Evolutionary conservation across 2,888 invertebrate genomes (phyloP).

Genomic region (Pristionchus maxplancki): DNA sequence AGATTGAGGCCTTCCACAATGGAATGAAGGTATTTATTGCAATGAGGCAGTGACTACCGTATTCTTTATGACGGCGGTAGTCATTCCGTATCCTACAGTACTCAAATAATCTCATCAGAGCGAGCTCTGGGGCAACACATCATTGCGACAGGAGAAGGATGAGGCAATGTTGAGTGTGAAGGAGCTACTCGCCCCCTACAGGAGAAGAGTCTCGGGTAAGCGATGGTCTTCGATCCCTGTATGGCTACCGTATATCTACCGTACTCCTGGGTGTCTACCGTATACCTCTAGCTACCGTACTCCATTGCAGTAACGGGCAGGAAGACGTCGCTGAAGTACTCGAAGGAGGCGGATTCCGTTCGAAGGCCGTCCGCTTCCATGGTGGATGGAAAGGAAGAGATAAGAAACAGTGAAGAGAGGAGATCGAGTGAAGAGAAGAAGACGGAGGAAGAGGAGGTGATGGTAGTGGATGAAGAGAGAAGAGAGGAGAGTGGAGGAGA

Average conservation of each 20-base stretch:
- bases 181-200: conserved; percentile 42
- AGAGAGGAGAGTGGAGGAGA: background rate
- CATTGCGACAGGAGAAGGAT: background rate
- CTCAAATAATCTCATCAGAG: background rate
- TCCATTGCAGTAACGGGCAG: background rate
- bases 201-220: conserved; percentile 23
- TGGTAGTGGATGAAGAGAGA: background rate
- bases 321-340: background rate
- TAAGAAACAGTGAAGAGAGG: background rate
- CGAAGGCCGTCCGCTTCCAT: background rate
- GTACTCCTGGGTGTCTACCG: background rate
- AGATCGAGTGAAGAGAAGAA: background rate
- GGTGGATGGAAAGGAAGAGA: background rate
- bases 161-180: conserved; percentile 14
- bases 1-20: conserved; percentile 23
- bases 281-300: background rate
- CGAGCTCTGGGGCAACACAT: conserved; percentile 20
- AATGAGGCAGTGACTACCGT: background rate
- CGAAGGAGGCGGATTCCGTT: background rate
- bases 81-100: background rate
- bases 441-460: background rate
- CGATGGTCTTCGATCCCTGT: background rate
- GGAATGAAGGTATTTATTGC: conserved; percentile 1
- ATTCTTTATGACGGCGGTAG: background rate
- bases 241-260: background rate